phyloP scores from a whole-genome alignment of 1,140 invertebrate species.

The Arion vulgaris region DNA sequence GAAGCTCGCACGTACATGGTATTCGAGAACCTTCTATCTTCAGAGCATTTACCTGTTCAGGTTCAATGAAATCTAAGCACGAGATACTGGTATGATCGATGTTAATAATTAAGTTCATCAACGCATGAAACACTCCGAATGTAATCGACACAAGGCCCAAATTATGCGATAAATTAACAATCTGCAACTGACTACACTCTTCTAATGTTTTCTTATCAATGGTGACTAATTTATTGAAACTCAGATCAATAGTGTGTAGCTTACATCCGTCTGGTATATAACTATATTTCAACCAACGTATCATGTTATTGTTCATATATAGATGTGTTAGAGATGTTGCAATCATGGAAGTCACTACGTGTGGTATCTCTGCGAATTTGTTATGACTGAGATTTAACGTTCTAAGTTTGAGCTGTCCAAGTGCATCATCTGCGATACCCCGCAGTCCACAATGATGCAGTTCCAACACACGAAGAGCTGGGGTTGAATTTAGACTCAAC shows the following conservation, averaged over 20 bases:
- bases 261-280: not conserved
- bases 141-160: not conserved
- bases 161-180: not conserved
- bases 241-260: not conserved
- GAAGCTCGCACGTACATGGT: constrained; percentile 3
- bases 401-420: not conserved
- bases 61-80: not conserved
- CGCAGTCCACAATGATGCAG: not conserved
- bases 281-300: not conserved
- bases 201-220: not conserved
- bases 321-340: not conserved
- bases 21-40: not conserved
- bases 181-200: not conserved
- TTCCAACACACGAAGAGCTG: not conserved
- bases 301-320: not conserved
- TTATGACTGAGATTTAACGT: not conserved
- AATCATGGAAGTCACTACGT: not conserved
- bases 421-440: not conserved
- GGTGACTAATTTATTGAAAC: not conserved
- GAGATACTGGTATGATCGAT: not conserved
- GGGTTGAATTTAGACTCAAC: not conserved
- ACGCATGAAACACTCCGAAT: not conserved
- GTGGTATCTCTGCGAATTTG: not conserved
- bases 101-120: not conserved
- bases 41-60: not conserved